These are phyloP conservation scores for Gadopsis marmoratus DNA, from an alignment of 2,797 vertebrate species.

Conservation along the genomic window DNA sequence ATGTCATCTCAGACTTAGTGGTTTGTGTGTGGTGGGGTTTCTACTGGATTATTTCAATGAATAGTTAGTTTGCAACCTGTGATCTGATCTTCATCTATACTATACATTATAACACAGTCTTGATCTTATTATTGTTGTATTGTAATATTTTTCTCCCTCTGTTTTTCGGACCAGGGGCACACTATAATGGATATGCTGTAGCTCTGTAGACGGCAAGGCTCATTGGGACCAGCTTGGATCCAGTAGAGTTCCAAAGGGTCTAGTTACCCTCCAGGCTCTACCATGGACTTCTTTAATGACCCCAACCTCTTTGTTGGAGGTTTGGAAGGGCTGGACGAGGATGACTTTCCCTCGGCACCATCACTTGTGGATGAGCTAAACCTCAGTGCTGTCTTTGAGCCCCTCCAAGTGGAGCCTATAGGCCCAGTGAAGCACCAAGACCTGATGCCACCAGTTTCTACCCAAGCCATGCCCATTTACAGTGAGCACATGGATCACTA, in stretches of 20 bases:
- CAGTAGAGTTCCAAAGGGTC: conserved; percentile 77
- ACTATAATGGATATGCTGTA: conserved; percentile 83
- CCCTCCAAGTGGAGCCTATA: conserved; percentile 92
- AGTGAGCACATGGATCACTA: conserved; percentile 91
- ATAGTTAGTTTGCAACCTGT: conserved; percentile 7
- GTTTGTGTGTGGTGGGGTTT: neutral
- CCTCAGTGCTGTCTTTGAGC: conserved; percentile 94
- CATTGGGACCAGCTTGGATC: conserved; percentile 81
- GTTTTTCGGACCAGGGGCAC: conserved; percentile 77
- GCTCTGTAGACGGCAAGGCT: conserved; percentile 78
- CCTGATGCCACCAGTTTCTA: conserved; percentile 75
- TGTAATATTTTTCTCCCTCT: conserved; percentile 32
- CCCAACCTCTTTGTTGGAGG: conserved; percentile 95
- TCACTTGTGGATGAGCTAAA: conserved; percentile 97
- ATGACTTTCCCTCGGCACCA: conserved; percentile 91
- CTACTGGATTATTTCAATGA: neutral
- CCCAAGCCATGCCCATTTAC: conserved; percentile 88
- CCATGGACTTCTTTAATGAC: conserved; percentile 99
- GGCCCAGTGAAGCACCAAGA: conserved; percentile 90
- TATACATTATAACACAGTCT: neutral
- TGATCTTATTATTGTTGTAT: conserved; percentile 4
- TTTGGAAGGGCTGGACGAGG: conserved; percentile 93
- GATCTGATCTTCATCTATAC: conserved; percentile 1
- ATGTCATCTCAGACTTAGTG: neutral
- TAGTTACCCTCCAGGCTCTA: conserved; percentile 87